Evolutionary conservation across 2,797 vertebrate genomes (phyloP), one percentile per base, ranked within the genome.

Genomic region (Sebastes nivosus): DNA sequence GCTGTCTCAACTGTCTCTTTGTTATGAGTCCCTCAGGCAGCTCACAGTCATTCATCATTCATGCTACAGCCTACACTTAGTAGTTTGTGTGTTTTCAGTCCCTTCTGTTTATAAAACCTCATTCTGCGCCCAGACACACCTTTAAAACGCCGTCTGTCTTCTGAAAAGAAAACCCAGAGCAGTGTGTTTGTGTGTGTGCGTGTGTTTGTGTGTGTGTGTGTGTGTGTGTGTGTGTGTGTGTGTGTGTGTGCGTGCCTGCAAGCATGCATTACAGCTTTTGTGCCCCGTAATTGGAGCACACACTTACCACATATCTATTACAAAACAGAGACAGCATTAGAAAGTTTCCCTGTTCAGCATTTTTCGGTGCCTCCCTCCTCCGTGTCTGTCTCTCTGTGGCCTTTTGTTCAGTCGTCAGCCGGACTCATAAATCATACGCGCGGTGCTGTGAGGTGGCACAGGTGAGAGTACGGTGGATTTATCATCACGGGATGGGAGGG

Each of bases 381-480:
- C 82, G 73, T 72, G 64, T 89, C 75, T 72, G 70, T 76, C 58
- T 80, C 73, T 73, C 79, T 81, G 77, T 77, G 83, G 86, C 91
- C 89, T 90, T 91, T 91, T 92, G 89, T 90, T 89, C 87, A 36
- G 82, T 80, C 83, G 57, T 88, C 81, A 82, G 86, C 67, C 36
- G 36, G 72, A 78, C 86, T 88, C 92, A 92, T 94, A 93, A 94
- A 92, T 95, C 93, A 94, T 75, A 80, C 7, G 27, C 79, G 63
- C 78, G 61, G 76, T 68, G 77, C 80, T 18, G 70, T 75, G 77
- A 80, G 50, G 88, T 80, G 77, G 84, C 85, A 77, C 85, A 92
- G 90, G 90, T 92, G 85, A 88, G 88, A 81, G 71, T 72, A 4
- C 58, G 54, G 73, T 68, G 85, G 85, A 94, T 95, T 92, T 88